Conservation (phyloP, 1,140 invertebrate species). For the Anthonomus grandis region DNA sequence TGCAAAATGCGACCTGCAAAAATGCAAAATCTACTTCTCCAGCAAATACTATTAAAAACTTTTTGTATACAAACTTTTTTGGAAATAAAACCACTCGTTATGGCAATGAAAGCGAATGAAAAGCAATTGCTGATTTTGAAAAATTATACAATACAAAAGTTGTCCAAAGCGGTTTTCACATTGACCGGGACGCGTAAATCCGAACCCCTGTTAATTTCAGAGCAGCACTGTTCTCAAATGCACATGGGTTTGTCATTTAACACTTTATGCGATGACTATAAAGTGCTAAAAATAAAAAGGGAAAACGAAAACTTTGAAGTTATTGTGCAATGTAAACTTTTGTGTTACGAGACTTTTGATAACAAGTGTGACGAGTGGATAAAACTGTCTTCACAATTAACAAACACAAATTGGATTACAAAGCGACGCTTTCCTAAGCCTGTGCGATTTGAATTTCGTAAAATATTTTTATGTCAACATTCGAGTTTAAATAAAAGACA, state of each 20-base stretch:
- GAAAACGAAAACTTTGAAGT: no score
- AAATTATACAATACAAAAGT: neutral
- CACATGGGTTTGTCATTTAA: neutral
- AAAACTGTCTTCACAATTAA: slow-evolving; percentile 3
- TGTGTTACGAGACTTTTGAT: no score
- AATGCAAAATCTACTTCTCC: no score
- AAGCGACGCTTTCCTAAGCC: slow-evolving; percentile 3
- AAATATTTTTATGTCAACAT: neutral
- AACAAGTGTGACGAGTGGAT: slow-evolving; percentile 3
- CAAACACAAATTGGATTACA: slow-evolving; percentile 6
- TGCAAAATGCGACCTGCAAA: neutral
- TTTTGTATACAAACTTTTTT: neutral
- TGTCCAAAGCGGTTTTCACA: neutral
- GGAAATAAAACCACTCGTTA: neutral
- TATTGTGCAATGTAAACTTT: no score
- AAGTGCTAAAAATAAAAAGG: no score
- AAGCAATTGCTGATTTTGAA: neutral
- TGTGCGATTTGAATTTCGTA: no score
- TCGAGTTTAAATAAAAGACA: neutral
- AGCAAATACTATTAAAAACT: neutral
- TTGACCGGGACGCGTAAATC: neutral
- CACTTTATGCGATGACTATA: no score
- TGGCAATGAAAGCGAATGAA: neutral
- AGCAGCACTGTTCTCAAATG: neutral
- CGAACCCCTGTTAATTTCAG: neutral